Conservation (phyloP, 2,888 invertebrate genomes). For the Herminia tarsipennalis region DNA sequence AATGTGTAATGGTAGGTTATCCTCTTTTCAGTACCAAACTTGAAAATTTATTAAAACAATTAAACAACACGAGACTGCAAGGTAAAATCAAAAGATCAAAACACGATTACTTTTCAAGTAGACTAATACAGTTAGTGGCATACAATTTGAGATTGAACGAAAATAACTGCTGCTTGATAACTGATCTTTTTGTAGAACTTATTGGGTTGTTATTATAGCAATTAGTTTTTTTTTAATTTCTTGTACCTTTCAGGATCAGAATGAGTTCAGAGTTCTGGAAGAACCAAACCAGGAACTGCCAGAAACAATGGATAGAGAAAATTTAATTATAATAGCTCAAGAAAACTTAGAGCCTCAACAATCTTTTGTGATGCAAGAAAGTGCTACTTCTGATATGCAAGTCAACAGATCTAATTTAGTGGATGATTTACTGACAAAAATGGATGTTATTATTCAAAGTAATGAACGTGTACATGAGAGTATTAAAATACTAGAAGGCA, state of each 20-base stretch:
- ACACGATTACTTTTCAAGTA: too few species aligned
- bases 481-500: not conserved
- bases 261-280: not conserved
- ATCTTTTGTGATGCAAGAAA: not conserved
- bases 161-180: not conserved
- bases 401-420: not conserved
- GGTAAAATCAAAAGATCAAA: too few species aligned
- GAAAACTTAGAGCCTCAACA: not conserved
- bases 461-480: not conserved
- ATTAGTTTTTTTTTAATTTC: not conserved
- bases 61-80: too few species aligned
- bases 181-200: not conserved
- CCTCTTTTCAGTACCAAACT: too few species aligned
- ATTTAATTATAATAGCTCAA: not conserved
- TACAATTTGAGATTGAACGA: not conserved
- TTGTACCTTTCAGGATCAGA: not conserved
- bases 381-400: not conserved
- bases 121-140: not conserved
- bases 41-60: too few species aligned
- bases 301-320: not conserved
- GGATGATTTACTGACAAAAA: not conserved
- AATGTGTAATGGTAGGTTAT: not conserved
- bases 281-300: not conserved
- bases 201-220: not conserved
- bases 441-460: not conserved